These are phyloP conservation scores for Synanthedon tipuliformis DNA, from an alignment of 2,888 invertebrate genomes.

Conservation along the genomic window DNA sequence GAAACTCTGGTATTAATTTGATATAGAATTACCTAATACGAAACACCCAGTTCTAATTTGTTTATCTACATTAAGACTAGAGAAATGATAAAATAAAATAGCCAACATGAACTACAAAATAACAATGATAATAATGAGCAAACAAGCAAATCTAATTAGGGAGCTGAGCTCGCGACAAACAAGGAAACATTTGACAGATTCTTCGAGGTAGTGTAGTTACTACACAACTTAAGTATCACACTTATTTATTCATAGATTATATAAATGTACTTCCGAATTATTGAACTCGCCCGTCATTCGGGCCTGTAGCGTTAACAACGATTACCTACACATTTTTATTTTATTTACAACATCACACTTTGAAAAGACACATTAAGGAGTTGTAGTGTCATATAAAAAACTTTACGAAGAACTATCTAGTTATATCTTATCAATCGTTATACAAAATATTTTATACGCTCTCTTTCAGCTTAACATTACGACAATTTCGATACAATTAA, in stretches of 20 bases:
- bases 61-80: conserved; percentile 31
- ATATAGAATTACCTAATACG: no score
- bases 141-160: conserved; percentile 37
- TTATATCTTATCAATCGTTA: conserved; percentile 54
- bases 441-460: conserved; percentile 63
- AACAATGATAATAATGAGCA: conserved; percentile 44
- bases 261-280: background rate
- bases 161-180: conserved; percentile 57
- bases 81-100: conserved; percentile 28
- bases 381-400: conserved; percentile 55
- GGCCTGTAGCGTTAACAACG: conserved; percentile 23
- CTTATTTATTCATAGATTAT: conserved; percentile 14
- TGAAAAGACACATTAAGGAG: conserved; percentile 60
- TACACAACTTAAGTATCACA: conserved; percentile 60
- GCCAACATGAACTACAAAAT: conserved; percentile 29
- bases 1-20: conserved; percentile 7
- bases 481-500: conserved; percentile 34
- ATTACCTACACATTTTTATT: conserved; percentile 9
- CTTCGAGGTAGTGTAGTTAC: conserved; percentile 64
- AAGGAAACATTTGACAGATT: conserved; percentile 34
- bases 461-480: conserved; percentile 49
- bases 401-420: conserved; percentile 50
- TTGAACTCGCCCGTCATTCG: conserved; percentile 22
- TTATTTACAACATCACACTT: conserved; percentile 53
- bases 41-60: no score